Evolutionary conservation across 2,888 invertebrate species (phyloP).

Genomic region (Dolichomitus sp.): DNA sequence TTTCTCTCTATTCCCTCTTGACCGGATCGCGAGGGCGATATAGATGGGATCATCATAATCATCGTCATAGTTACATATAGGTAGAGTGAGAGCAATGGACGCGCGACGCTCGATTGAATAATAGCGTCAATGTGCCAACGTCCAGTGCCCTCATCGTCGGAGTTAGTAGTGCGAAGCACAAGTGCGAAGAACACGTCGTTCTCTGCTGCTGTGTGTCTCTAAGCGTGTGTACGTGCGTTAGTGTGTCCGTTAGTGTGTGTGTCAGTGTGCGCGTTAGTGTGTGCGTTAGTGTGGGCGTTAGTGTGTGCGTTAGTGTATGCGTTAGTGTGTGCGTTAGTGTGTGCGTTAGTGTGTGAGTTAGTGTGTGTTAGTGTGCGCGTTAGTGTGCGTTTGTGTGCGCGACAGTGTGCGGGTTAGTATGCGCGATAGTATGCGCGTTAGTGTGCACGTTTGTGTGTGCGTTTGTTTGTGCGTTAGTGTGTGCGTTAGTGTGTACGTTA

Average conservation of each 20-base stretch:
- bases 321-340: background rate
- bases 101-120: slow-evolving; percentile 67
- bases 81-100: slow-evolving; percentile 62
- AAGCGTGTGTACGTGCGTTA: background rate
- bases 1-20: slow-evolving; percentile 43
- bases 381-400: background rate
- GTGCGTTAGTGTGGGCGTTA: background rate
- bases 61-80: slow-evolving; percentile 44
- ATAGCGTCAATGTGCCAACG: slow-evolving; percentile 71
- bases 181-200: background rate
- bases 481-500: background rate
- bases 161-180: slow-evolving; percentile 10
- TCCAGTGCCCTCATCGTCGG: slow-evolving; percentile 60
- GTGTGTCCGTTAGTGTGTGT: background rate
- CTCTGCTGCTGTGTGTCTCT: background rate
- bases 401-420: background rate
- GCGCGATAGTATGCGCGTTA: too few species aligned
- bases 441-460: background rate
- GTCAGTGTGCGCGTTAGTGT: background rate
- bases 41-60: slow-evolving; percentile 56
- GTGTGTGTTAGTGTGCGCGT: too few species aligned
- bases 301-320: background rate
- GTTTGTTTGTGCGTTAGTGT: background rate
- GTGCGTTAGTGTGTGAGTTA: too few species aligned
- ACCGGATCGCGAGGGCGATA: slow-evolving; percentile 59